Evolutionary conservation across 2,797 vertebrate genomes (phyloP).

Genomic region (Euphonia xanthogaster): DNA sequence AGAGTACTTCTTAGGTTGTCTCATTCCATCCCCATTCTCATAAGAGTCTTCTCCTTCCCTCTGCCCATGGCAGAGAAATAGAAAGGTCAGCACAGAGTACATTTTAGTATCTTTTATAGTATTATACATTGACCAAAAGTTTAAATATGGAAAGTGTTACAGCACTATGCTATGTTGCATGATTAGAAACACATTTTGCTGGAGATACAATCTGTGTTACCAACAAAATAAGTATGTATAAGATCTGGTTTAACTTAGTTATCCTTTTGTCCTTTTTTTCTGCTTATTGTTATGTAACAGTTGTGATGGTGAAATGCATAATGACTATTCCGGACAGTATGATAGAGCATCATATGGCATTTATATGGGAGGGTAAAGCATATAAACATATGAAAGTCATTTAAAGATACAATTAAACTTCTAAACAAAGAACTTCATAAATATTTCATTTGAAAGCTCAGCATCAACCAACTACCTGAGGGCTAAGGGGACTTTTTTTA

Average conservation of each 20-base stretch:
- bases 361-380: constrained; percentile 50
- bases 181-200: constrained; percentile 77
- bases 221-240: constrained; percentile 73
- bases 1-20: neutral
- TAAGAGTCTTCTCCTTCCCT: neutral
- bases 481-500: constrained; percentile 61
- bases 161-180: constrained; percentile 61
- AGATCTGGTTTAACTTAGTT: constrained; percentile 74
- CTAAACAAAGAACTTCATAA: constrained; percentile 74
- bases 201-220: constrained; percentile 74
- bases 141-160: constrained; percentile 79
- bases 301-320: constrained; percentile 72
- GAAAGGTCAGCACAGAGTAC: neutral
- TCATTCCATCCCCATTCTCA: neutral
- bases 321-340: constrained; percentile 65
- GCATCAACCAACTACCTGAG: constrained; percentile 60
- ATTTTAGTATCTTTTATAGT: constrained; percentile 6
- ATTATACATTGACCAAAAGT: constrained; percentile 8
- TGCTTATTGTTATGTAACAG: constrained; percentile 76
- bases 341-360: constrained; percentile 66
- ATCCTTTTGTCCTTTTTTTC: constrained; percentile 73
- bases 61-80: neutral
- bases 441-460: constrained; percentile 70
- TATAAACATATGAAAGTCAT: constrained; percentile 66
- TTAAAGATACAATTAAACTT: constrained; percentile 74